A percentile compares a stretch with the other conserved stretches of the same genome.
These are phyloP conservation scores for Alexandromys fortis DNA, from an alignment of 2,113 vertebrate species.

Conservation along the genomic window DNA sequence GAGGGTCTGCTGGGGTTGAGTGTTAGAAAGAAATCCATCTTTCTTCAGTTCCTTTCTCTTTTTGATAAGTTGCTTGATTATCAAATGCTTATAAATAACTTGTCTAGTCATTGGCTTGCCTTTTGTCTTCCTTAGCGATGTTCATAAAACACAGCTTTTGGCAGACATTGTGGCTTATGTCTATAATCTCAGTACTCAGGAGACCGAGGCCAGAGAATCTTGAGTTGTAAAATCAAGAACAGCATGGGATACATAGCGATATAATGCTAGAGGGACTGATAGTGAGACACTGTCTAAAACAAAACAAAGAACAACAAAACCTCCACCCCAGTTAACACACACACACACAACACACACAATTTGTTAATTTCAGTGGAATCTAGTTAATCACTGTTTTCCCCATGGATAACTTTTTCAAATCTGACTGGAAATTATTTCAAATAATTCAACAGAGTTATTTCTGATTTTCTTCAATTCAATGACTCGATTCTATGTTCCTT, in stretches of 20 bases:
- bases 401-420: not conserved
- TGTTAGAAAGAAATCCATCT: not conserved
- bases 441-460: not conserved
- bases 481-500: not conserved
- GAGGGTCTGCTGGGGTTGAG: not conserved
- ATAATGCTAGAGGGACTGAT: not conserved
- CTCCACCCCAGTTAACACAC: not conserved
- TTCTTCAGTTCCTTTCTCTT: not conserved
- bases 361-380: not conserved
- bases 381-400: not conserved
- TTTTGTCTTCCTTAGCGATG: not conserved
- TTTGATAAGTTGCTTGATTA: not conserved
- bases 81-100: not conserved
- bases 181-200: not conserved
- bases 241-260: not conserved
- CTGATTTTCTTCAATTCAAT: not conserved
- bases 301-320: not conserved
- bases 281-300: not conserved
- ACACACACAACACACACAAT: not conserved
- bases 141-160: not conserved
- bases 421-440: too few relatives aligned
- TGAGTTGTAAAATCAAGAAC: not conserved
- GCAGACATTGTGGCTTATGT: not conserved
- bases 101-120: not conserved
- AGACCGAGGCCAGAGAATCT: not conserved